Conservation (phyloP, 2,113 vertebrate genomes). For the Malaclemys terrapin region DNA sequence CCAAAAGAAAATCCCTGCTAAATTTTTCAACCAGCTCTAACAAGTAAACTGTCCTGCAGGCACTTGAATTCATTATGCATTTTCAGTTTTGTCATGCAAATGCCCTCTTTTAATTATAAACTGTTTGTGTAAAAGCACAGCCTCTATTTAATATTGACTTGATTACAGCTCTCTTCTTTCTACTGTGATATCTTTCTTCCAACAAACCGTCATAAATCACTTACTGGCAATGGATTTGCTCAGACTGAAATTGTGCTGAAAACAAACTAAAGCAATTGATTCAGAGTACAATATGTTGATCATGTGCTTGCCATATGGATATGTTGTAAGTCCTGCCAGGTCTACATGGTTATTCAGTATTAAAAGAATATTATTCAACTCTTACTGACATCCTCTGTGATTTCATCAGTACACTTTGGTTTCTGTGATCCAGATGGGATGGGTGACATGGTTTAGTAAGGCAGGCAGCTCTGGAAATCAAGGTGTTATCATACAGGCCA, state of each 20-base stretch:
- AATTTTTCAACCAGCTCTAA: background rate
- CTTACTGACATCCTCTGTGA: slow-evolving; percentile 74
- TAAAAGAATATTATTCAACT: slow-evolving; percentile 76
- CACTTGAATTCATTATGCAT: background rate
- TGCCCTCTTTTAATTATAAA: background rate
- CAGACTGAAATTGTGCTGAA: slow-evolving; percentile 64
- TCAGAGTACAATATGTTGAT: slow-evolving; percentile 44
- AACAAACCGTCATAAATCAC: slow-evolving; percentile 39
- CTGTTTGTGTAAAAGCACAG: background rate
- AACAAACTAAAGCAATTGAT: slow-evolving; percentile 75
- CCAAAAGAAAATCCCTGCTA: background rate
- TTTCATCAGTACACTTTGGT: slow-evolving; percentile 57
- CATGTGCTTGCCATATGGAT: slow-evolving; percentile 79
- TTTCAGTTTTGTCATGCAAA: background rate
- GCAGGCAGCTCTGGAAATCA: slow-evolving; percentile 67
- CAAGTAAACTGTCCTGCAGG: background rate
- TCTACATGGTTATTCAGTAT: slow-evolving; percentile 66
- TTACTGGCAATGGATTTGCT: slow-evolving; percentile 54
- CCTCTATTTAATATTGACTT: background rate
- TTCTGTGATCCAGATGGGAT: slow-evolving; percentile 77
- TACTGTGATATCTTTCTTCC: slow-evolving; percentile 7
- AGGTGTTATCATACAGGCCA: slow-evolving; percentile 57
- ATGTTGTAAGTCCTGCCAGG: slow-evolving; percentile 66
- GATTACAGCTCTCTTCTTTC: background rate
- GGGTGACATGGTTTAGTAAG: slow-evolving; percentile 51